Evolutionary conservation across 2,797 vertebrate genomes (phyloP), one percentile per base, ranked within the genome.

Genomic region (Melanotaenia nigrans): DNA sequence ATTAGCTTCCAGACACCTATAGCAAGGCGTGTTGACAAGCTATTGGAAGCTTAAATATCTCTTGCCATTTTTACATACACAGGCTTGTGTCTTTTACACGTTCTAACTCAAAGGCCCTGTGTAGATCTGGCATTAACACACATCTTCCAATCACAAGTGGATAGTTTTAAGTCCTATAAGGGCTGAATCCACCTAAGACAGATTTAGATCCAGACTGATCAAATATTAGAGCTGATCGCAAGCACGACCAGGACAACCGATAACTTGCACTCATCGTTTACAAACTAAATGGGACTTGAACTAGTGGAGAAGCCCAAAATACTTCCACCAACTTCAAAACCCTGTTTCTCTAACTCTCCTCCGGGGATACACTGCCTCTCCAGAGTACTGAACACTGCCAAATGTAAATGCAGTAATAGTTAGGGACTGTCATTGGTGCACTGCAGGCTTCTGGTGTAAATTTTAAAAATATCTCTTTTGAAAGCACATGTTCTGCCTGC

Each of bases 381-480:
- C 35, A 65, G 58, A 32, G 24, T 24, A 11, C 45, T 40, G 70
- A 58, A 77, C 66, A 25, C 36, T 60, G 61, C 66, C 65, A 62
- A 69, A 66, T 59, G 59, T 49, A 73, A 79, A 65, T 45, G 49
- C 64, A 77, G 65, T 35, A 38, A 40, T 69, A 76, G 5, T 71
- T 65, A 4, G 69, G 75, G 54, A 51, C 66, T 35, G 61, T 79
- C 75, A 56, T 22, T 49, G 79, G 72, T 67, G 58, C n/a, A 55
- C 51, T 45, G 62, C 84, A 80, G 73, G 78, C 68, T 79, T 61
- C 81, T 71, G 75, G 77, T 83, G 63, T 71, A 58, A 83, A 68
- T 73, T 85, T 82, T 80, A 84, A 90, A 87, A 90, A 87, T 82
- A 85, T 80, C 68, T 85, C 72, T 68, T 86, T 85, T 86, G 78